Conservation (phyloP, 2,113 vertebrate species). For the Mugil cephalus region DNA sequence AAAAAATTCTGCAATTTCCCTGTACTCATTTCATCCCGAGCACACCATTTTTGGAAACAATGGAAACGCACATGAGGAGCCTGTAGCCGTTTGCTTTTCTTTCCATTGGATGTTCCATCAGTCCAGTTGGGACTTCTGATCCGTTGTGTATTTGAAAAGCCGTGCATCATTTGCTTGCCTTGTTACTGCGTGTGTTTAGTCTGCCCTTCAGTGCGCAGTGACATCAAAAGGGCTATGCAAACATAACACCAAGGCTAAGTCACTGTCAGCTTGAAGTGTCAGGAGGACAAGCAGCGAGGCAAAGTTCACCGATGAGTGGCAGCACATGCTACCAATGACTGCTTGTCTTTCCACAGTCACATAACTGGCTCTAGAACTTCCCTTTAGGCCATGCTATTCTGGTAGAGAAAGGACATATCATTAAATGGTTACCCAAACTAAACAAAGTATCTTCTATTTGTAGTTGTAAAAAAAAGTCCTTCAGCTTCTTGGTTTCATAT, state of each 20-base stretch:
- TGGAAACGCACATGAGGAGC: slow-evolving; percentile 6
- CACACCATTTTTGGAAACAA: slow-evolving; percentile 39
- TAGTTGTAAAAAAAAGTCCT: not conserved
- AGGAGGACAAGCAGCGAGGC: not conserved
- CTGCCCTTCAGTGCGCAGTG: slow-evolving; percentile 42
- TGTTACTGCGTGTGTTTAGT: slow-evolving; percentile 76
- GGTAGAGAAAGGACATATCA: slow-evolving; percentile 45
- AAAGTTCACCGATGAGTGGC: slow-evolving; percentile 2
- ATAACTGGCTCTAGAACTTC: not conserved
- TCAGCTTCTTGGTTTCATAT: not conserved
- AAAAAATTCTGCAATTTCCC: slow-evolving; percentile 21
- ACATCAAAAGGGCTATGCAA: slow-evolving; percentile 23
- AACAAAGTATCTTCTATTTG: not conserved
- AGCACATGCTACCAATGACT: not conserved
- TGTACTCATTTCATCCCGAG: slow-evolving; percentile 28
- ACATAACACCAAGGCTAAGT: not conserved
- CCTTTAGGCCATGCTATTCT: slow-evolving; percentile 38
- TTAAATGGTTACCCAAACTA: not conserved
- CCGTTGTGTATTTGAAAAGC: slow-evolving; percentile 69
- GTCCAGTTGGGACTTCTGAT: slow-evolving; percentile 33
- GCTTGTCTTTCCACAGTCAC: not conserved
- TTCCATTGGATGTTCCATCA: slow-evolving; percentile 42
- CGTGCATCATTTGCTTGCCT: slow-evolving; percentile 74
- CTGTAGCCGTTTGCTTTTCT: slow-evolving; percentile 28
- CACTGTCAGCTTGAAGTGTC: not conserved